Percentiles rank a stretch among this genome's conserved stretches.
These are phyloP conservation scores for Antennarius maculatus DNA, from an alignment of 2,797 vertebrate species.

Conservation along the genomic window DNA sequence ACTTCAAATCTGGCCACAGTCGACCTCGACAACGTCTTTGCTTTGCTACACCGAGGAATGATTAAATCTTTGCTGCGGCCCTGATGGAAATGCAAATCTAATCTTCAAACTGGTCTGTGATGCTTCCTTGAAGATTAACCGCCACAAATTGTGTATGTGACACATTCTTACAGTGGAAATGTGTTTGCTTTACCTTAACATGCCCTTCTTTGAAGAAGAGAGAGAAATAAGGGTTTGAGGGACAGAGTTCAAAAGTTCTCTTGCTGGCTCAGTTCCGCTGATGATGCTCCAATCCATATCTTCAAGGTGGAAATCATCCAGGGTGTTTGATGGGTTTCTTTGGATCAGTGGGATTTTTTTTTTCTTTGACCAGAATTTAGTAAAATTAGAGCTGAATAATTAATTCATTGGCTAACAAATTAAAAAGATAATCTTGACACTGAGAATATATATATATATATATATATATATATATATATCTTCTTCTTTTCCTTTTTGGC, in stretches of 20 bases:
- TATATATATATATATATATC: too few relatives aligned
- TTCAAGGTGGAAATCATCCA: not conserved
- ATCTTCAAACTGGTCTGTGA: constrained; percentile 75
- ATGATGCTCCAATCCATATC: not conserved
- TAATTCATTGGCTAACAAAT: too few relatives aligned
- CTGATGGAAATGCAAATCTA: constrained; percentile 81
- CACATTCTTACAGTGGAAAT: constrained; percentile 47
- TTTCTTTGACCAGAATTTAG: constrained; percentile 15
- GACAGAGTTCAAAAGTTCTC: not conserved
- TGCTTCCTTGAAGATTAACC: constrained; percentile 75
- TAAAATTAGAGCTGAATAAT: constrained; percentile 3
- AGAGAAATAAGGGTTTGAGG: not conserved
- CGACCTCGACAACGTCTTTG: constrained; percentile 83
- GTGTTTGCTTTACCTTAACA: constrained; percentile 33
- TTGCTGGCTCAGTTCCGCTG: constrained; percentile 2
- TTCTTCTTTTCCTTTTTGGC: too few relatives aligned
- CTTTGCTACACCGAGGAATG: constrained; percentile 83
- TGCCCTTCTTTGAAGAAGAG: constrained; percentile 6
- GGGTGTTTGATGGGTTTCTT: constrained; percentile 4
- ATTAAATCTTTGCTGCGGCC: constrained; percentile 83
- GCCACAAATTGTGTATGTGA: constrained; percentile 67
- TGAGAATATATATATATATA: too few relatives aligned
- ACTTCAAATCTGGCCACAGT: constrained; percentile 82
- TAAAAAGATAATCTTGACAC: not conserved
- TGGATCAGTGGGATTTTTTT: constrained; percentile 23